Percentiles rank a stretch among this genome's conserved stretches.
These are phyloP conservation scores for Paralichthys olivaceus DNA, from an alignment of 2,113 vertebrate species.

Conservation along the genomic window DNA sequence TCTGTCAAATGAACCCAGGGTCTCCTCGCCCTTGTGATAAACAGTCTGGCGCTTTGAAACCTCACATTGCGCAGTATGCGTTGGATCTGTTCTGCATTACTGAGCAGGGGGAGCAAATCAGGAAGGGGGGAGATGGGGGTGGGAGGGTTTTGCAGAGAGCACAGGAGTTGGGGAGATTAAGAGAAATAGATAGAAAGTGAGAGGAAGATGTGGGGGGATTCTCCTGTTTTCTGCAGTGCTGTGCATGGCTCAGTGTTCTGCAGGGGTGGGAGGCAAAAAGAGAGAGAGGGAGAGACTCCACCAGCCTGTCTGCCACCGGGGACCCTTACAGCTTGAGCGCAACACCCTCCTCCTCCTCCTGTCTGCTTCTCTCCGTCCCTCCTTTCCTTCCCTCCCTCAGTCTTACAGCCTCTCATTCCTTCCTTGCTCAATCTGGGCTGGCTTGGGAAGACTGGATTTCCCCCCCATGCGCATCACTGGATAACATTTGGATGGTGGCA, in stretches of 20 bases:
- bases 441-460: conserved; percentile 52
- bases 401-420: conserved; percentile 39
- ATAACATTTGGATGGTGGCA: conserved; percentile 63
- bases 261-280: conserved; percentile 26
- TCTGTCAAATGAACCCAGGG: conserved; percentile 21
- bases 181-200: conserved; percentile 1
- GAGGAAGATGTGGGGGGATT: conserved; percentile 56
- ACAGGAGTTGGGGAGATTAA: not conserved
- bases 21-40: conserved; percentile 39
- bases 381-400: conserved; percentile 41
- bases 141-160: conserved; percentile 27
- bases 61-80: conserved; percentile 58
- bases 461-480: conserved; percentile 32
- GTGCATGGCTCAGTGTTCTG: conserved; percentile 48
- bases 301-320: conserved; percentile 59
- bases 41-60: conserved; percentile 48
- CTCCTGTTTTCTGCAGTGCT: conserved; percentile 69
- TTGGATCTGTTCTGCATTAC: conserved; percentile 73
- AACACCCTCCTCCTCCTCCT: conserved; percentile 9
- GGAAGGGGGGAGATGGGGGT: conserved; percentile 7
- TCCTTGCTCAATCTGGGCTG: conserved; percentile 42
- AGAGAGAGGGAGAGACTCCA: conserved; percentile 46
- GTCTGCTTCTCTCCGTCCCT: conserved; percentile 28
- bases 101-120: conserved; percentile 39
- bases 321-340: conserved; percentile 57